Evolutionary conservation across 2,113 vertebrate species (phyloP).

Genomic region (Penelope pileata): DNA sequence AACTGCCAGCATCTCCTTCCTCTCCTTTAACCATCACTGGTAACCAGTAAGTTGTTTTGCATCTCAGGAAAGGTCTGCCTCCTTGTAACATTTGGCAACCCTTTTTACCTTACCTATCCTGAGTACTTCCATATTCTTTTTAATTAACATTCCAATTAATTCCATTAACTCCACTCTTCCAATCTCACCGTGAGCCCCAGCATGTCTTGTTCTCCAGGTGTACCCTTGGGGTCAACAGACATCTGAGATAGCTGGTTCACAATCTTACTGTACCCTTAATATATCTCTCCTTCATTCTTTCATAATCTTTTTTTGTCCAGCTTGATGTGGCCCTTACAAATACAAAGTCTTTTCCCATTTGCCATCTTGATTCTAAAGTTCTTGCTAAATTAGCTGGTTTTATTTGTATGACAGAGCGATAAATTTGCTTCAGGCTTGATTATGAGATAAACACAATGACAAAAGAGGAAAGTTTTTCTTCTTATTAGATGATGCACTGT

Average conservation of each 20-base stretch:
- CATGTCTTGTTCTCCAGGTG: not conserved
- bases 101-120: not conserved
- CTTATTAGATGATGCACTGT: not conserved
- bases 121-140: not conserved
- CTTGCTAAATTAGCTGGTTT: not conserved
- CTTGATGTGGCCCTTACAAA: not conserved
- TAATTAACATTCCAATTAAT: not conserved
- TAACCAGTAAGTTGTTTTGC: not conserved
- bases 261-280: not conserved
- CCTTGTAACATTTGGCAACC: not conserved
- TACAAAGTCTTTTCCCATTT: not conserved
- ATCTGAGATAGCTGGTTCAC: not conserved
- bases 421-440: not conserved
- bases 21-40: not conserved
- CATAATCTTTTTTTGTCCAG: rapidly evolving
- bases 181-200: rapidly evolving
- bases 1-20: too few species aligned
- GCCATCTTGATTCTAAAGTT: not conserved
- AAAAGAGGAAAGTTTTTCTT: not conserved
- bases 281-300: not conserved
- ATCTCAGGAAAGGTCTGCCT: not conserved
- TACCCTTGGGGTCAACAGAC: not conserved
- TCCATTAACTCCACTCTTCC: too few species aligned
- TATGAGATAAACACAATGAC: not conserved
- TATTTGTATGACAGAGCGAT: not conserved